Base-by-base conservation (phyloP, 2,888 invertebrate species). In the Drosophila trichaetosa region DNA sequence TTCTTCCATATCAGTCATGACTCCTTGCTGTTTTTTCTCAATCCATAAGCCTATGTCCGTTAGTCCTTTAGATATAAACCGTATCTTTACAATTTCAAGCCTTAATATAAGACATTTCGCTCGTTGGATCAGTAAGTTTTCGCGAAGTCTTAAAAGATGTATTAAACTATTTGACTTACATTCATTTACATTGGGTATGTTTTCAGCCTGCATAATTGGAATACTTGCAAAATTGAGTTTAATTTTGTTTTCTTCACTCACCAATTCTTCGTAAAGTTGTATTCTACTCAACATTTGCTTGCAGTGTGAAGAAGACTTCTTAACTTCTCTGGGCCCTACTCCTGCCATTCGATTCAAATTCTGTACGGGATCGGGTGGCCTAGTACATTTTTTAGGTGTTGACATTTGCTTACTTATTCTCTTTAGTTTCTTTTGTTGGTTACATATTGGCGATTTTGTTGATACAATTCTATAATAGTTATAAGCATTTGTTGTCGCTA, bases 1-100 rank as follows among this genome's bases (percentile, higher is more conserved):
- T 84, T 95, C 95, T 82, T 96, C 95, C 73, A 96, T 94, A 90
- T 95, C 95, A 68, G 96, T 90, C 65, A 96, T 91, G 65, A 96
- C 93, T 0, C 95, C 95, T 69, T 96, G 93, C 90, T 96, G 96
- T 77, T 95, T 95, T 90, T 96, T 96, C 81, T 95, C 95, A 33
- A 96, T 94, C 2, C 94, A 91, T 0, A 95, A 94, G 68, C 95
- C 94, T 46, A 24, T 31, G 16, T 46, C n/a, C 21, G 16, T 6
- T 0, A 24, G 10, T 33, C 58, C 58, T 24, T 34, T 24, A 11
- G 34, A 48, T 3, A 6, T 48, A 2, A 59, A 11, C 3, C 11
- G 33, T 11, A 24, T 34, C 34, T 36, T 59, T 2, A 48, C 48
- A 46, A 59, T 34, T 36, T 59, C 13, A 13, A 48, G 21, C 59